A percentile compares a stretch with the other conserved stretches of the same genome.
Conservation (phyloP, 2,888 invertebrate genomes). For the Diploptera punctata region DNA sequence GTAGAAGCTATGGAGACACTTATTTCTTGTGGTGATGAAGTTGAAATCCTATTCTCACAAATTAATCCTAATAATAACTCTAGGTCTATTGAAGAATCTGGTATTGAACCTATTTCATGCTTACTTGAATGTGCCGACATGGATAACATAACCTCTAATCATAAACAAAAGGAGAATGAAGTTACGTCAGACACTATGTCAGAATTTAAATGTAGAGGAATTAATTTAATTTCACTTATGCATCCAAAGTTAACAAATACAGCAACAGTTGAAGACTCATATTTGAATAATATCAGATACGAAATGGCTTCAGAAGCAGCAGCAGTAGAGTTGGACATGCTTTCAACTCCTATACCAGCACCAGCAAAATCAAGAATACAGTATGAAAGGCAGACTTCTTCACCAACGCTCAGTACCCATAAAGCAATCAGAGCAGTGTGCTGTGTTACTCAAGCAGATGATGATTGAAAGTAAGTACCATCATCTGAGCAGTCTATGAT, state of each 20-base stretch:
- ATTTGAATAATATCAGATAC: slow-evolving; percentile 56
- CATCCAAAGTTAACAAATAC: background rate
- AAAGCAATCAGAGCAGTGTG: slow-evolving; percentile 35
- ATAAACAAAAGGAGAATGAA: no score
- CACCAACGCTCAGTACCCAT: background rate
- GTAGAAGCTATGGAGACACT: slow-evolving; percentile 70
- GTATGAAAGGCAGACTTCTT: background rate
- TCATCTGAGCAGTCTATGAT: no score
- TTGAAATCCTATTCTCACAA: slow-evolving; percentile 74
- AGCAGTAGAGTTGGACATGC: slow-evolving; percentile 15
- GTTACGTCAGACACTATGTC: no score
- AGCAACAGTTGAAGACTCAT: slow-evolving; percentile 52
- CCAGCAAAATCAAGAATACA: no score
- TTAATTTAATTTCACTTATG: background rate
- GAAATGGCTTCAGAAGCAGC: slow-evolving; percentile 51
- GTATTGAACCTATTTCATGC: no score
- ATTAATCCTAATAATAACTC: slow-evolving; percentile 47
- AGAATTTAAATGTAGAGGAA: background rate
- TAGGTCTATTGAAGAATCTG: no score
- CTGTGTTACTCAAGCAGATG: slow-evolving; percentile 35
- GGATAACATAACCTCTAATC: no score
- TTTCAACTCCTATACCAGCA: background rate
- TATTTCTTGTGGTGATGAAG: slow-evolving; percentile 67
- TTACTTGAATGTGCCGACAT: no score
- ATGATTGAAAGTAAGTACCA: slow-evolving; percentile 5